phyloP scores from a whole-genome alignment of 2,797 vertebrate genomes.

The Pelobates cultripes region DNA sequence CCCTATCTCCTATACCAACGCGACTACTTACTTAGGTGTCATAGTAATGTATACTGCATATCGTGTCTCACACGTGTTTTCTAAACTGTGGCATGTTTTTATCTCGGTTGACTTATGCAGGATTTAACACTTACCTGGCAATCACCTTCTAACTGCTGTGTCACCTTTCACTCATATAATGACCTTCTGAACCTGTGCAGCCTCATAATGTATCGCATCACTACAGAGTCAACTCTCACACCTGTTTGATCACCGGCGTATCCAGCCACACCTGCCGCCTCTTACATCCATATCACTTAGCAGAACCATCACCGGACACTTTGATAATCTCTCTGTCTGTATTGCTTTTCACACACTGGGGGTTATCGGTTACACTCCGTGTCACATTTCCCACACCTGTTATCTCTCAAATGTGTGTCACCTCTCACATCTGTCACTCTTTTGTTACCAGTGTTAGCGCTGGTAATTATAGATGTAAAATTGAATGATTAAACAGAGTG shows the following conservation, averaged over 20 bases:
- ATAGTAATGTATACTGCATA: not conserved
- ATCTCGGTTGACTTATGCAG: constrained; percentile 2
- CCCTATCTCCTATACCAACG: no score
- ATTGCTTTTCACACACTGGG: constrained; percentile 26
- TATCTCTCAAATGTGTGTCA: constrained; percentile 34
- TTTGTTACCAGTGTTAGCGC: constrained; percentile 26
- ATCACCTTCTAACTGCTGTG: constrained; percentile 2
- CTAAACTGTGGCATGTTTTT: not conserved
- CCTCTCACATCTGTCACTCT: constrained; percentile 35
- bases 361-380: constrained; percentile 33
- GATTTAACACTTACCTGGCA: constrained; percentile 3
- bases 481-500: constrained; percentile 31
- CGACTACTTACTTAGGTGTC: no score
- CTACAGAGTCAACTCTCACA: constrained; percentile 35
- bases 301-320: constrained; percentile 30
- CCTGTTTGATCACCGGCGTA: constrained; percentile 11
- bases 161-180: constrained; percentile 42
- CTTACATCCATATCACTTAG: constrained; percentile 34
- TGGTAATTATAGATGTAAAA: constrained; percentile 34
- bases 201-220: not conserved
- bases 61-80: not conserved
- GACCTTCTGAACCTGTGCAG: constrained; percentile 20
- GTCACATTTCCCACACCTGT: constrained; percentile 48
- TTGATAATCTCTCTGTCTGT: constrained; percentile 27
- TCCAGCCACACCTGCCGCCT: constrained; percentile 7